Evolutionary conservation across 1,140 invertebrate genomes (phyloP), one percentile per base, ranked within the genome.

Genomic region (Cotesia typhae): DNA sequence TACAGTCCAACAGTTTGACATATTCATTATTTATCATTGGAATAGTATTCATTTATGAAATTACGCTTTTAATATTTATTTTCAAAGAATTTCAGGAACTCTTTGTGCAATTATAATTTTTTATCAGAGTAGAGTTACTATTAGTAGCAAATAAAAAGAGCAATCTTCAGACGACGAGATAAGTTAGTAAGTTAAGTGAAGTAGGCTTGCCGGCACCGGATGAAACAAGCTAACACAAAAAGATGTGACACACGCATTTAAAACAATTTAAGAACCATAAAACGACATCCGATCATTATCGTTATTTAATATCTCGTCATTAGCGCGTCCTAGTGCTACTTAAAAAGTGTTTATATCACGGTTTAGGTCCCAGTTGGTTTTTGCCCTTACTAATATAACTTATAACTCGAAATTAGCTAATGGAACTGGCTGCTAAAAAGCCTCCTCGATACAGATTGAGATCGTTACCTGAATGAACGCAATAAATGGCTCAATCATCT

Each of bases 251-350:
- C 41, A 47, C 41, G 5, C 41, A 47, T 47, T 47, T 47, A 47
- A 47, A 47, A 10, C 41, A 9, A 47, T 10, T 47, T 47, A 9
- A 47, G 2, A 47, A 47, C 41, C 41, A 20, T 59, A 36, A 38
- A 52, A 52, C 70, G 78, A 79, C 81, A 77, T 81, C 74, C 78
- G 78, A 81, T 86, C 84, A 81, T 86, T 85, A 87, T 84, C 80
- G 84, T 87, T 87, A 85, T 85, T 87, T 86, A 86, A 86, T 87
- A 87, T 86, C 84, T 82, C 83, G 83, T 86, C 84, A 85, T 87
- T 86, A 87, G 82, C 81, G 84, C 81, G 79, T 78, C 82, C 82
- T 81, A 79, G 78, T 82, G 79, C 79, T 63, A 75, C 72, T 57
- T 80, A 79, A 74, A 76, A 77, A 82, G 81, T 80, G 83, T 87